Evolutionary conservation across 2,797 vertebrate species (phyloP).

Genomic region (Ctenopoma multispine): DNA sequence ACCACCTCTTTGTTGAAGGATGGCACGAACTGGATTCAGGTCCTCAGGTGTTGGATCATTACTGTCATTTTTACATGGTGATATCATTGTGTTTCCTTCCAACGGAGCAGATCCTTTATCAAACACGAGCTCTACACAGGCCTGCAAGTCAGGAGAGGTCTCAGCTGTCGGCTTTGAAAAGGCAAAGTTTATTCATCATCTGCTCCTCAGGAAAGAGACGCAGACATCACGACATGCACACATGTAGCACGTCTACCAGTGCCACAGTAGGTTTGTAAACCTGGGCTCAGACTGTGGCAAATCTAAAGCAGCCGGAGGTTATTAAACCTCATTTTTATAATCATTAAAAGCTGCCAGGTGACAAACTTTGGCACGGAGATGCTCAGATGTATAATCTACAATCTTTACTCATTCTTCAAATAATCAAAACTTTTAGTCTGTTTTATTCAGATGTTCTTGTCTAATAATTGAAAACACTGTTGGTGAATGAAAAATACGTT

Average conservation of each 20-base stretch:
- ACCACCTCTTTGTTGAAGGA: conserved; percentile 52
- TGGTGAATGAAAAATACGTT: too few relatives aligned
- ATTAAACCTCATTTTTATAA: too few relatives aligned
- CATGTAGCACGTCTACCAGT: neutral
- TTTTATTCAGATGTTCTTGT: too few relatives aligned
- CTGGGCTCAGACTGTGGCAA: neutral
- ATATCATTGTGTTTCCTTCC: conserved; percentile 56
- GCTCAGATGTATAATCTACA: too few relatives aligned
- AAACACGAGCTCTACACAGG: conserved; percentile 50
- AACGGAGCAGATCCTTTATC: conserved; percentile 64
- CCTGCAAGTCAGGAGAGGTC: conserved; percentile 52
- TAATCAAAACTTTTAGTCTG: too few relatives aligned
- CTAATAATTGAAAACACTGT: too few relatives aligned
- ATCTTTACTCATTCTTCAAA: too few relatives aligned
- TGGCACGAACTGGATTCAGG: conserved; percentile 44
- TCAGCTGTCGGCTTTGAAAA: conserved; percentile 63
- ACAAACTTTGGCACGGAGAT: too few relatives aligned
- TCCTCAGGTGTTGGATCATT: conserved; percentile 56
- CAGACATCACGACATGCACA: conserved; percentile 6
- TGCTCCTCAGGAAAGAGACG: conserved; percentile 4
- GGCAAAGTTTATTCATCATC: conserved; percentile 53
- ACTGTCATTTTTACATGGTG: conserved; percentile 62
- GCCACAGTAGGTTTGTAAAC: neutral
- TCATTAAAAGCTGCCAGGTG: too few relatives aligned
- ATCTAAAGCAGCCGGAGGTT: neutral